Conservation (phyloP, 2,113 vertebrate species). For the Propithecus coquereli region DNA sequence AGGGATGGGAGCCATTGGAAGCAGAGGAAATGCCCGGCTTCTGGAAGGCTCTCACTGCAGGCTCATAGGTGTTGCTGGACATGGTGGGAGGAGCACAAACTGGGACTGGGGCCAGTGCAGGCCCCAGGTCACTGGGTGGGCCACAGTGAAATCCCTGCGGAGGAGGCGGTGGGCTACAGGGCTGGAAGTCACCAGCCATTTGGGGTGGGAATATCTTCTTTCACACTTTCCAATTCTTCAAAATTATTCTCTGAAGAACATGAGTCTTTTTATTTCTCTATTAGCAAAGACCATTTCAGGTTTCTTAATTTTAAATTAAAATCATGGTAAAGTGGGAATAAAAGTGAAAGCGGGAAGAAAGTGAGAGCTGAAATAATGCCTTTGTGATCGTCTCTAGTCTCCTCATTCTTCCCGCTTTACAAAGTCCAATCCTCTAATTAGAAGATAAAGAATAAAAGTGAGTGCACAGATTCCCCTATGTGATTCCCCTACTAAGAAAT, state of each 20-base stretch:
- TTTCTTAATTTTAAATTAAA: conserved; percentile 60
- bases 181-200: background rate
- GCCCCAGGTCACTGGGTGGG: fast-evolving
- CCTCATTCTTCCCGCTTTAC: conserved; percentile 17
- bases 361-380: conserved; percentile 11
- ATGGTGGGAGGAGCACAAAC: background rate
- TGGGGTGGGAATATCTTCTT: background rate
- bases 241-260: background rate
- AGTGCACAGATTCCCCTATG: background rate
- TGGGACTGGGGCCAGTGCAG: too few species aligned
- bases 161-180: fast-evolving
- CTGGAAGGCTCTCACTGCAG: background rate
- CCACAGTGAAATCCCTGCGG: fast-evolving
- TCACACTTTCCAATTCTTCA: background rate
- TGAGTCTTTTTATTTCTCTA: background rate
- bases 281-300: background rate
- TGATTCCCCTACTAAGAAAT: conserved; percentile 61
- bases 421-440: conserved; percentile 52
- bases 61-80: background rate
- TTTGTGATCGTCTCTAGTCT: conserved; percentile 2
- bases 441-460: conserved; percentile 47
- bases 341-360: background rate
- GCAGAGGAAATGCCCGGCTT: background rate
- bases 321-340: conserved; percentile 9
- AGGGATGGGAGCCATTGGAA: fast-evolving